Base-by-base conservation (phyloP, 2,888 invertebrate genomes). In the Dynastes hyllus region DNA sequence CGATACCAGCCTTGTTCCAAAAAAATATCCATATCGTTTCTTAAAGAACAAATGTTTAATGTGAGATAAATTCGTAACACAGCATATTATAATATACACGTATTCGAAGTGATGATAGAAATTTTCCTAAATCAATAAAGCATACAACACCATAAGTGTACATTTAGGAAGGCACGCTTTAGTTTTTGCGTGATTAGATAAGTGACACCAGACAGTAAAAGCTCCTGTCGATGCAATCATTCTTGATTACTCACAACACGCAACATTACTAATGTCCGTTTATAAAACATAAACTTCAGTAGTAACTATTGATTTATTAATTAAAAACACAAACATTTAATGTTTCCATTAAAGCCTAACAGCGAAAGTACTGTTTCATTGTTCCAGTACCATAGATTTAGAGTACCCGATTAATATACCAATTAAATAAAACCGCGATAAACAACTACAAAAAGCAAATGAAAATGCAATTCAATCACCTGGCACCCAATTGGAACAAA, bases 181-280 rank as follows among this genome's bases (percentile, higher is more conserved):
- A 61, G 61, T 61, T 71, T 75, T 61, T 40, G 78, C 73, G 81
- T 81, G 80, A 83, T 82, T 82, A 82, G 80, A 79, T 79, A 80
- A 81, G 81, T 82, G 81, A 83, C 81, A 82, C 80, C 79, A 81
- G 76, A 78, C 81, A 81, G 81, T 83, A 83, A 83, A 83, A 82
- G 83, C 82, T 81, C 82, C 82, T 82, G 82, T 81, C 81, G 79
- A 82, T 82, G 81, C 78, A 81, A 79, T 82, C 80, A 81, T 79
- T 80, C 70, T 80, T 82, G 82, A 83, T 83, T 81, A 78, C 82
- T 75, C 61, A 27, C 51, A 76, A 67, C 83, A 83, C 83, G 83
- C 83, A 82, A 83, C 79, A 69, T 73, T 79, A 76, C 78, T 82
- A 80, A 82, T 82, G 79, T 81, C 81, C 79, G 67, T 75, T 71